These are phyloP conservation scores for Dioctria linearis DNA, from an alignment of 2,888 invertebrate species.

Conservation along the genomic window DNA sequence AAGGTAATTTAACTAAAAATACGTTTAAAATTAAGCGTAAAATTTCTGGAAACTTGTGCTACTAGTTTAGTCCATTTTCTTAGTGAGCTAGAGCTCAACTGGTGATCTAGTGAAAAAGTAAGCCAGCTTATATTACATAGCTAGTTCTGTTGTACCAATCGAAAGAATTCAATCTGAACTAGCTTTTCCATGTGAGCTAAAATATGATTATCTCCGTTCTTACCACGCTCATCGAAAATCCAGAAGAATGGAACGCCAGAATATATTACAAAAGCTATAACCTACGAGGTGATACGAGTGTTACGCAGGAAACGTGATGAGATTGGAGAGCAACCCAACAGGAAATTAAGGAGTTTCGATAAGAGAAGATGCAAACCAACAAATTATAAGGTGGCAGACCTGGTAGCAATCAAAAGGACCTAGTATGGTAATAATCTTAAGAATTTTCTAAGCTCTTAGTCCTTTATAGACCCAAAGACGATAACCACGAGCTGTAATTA, in stretches of 20 bases:
- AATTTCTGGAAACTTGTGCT: no score
- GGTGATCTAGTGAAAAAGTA: no score
- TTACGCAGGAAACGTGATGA: neutral
- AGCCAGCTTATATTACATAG: no score
- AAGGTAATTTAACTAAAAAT: no score
- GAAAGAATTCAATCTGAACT: no score
- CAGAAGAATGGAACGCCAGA: conserved; percentile 62
- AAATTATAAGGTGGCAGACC: neutral
- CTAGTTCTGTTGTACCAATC: no score
- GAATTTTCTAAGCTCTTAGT: neutral
- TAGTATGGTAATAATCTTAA: neutral
- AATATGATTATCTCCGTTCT: conserved; percentile 63
- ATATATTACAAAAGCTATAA: conserved; percentile 60
- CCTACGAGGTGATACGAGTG: neutral
- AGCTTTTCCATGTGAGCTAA: no score
- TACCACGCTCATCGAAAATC: conserved; percentile 64
- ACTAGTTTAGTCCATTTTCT: no score
- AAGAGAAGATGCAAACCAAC: neutral
- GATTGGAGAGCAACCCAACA: neutral
- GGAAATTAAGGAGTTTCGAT: neutral
- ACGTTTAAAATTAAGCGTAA: no score
- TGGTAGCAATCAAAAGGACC: neutral
- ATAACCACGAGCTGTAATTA: neutral
- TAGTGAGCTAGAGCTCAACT: no score
- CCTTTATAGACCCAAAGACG: neutral